phyloP scores from a whole-genome alignment of 2,888 invertebrate genomes.

The Chrysina gloriosa region DNA sequence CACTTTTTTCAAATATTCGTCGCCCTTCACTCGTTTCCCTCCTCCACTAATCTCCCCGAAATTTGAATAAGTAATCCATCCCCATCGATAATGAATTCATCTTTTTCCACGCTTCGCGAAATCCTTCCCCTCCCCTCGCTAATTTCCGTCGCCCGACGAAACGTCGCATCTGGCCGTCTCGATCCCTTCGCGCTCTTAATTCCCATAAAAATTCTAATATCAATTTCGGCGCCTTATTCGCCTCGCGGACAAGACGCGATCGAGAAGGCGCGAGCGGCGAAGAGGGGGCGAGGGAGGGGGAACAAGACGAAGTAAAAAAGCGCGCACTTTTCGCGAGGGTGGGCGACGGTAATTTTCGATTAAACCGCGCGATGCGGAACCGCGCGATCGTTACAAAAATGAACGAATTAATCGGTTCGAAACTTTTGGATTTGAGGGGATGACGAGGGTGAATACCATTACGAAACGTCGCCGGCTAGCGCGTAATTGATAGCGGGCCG shows the following conservation, averaged over 20 bases:
- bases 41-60: no score
- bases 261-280: not conserved
- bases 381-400: conserved; percentile 31
- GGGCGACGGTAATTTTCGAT: conserved; percentile 27
- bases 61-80: conserved; percentile 35
- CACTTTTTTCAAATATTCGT: no score
- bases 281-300: not conserved
- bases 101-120: conserved; percentile 14
- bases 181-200: conserved; percentile 39
- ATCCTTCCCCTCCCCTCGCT: conserved; percentile 1
- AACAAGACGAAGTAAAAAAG: not conserved
- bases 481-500: conserved; percentile 27
- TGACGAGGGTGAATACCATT: conserved; percentile 34
- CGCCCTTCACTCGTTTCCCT: no score
- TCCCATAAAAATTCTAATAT: conserved; percentile 54
- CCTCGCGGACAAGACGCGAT: conserved; percentile 10
- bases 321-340: not conserved
- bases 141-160: not conserved
- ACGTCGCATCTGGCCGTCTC: conserved; percentile 26
- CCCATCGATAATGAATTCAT: conserved; percentile 32
- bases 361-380: conserved; percentile 23
- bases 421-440: conserved; percentile 39
- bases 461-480: conserved; percentile 24
- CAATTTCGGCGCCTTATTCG: conserved; percentile 54
- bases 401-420: conserved; percentile 41